Evolutionary conservation across 1,140 invertebrate species (phyloP).

Genomic region (Eciton burchellii): DNA sequence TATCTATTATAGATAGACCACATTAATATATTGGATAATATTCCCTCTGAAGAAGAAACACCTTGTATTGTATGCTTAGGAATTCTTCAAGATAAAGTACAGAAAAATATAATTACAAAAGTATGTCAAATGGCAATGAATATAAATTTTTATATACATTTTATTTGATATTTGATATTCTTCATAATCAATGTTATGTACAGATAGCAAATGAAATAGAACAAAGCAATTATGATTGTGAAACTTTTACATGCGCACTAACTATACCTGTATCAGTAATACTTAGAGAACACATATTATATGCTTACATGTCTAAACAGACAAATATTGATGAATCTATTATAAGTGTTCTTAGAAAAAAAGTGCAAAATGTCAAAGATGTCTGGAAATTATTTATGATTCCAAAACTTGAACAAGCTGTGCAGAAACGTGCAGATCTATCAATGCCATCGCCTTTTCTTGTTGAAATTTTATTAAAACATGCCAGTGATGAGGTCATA

Average conservation of each 20-base stretch:
- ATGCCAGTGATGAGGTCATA: conserved; percentile 86
- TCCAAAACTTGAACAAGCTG: conserved; percentile 81
- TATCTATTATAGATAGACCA: conserved; percentile 75
- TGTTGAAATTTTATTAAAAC: conserved; percentile 85
- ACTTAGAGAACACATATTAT: conserved; percentile 85
- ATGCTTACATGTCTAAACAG: conserved; percentile 79
- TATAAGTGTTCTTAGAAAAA: conserved; percentile 67
- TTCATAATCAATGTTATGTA: conserved; percentile 50
- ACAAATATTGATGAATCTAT: conserved; percentile 68
- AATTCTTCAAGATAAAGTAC: conserved; percentile 86
- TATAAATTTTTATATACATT: conserved; percentile 23
- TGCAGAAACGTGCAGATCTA: conserved; percentile 83
- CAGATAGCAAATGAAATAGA: conserved; percentile 81
- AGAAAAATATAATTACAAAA: conserved; percentile 82
- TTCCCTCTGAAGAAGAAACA: conserved; percentile 76
- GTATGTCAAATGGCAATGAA: conserved; percentile 77
- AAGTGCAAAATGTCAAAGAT: conserved; percentile 87
- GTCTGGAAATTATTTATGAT: conserved; percentile 88
- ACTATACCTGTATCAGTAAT: conserved; percentile 84
- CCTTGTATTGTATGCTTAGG: conserved; percentile 88
- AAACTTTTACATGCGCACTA: conserved; percentile 85
- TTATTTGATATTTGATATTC: conserved; percentile 39
- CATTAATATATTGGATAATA: conserved; percentile 64
- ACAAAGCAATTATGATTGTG: conserved; percentile 81
- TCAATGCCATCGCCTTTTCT: conserved; percentile 85